Evolutionary conservation across 2,888 invertebrate genomes (phyloP).

Genomic region (Geotrupes spiniger): DNA sequence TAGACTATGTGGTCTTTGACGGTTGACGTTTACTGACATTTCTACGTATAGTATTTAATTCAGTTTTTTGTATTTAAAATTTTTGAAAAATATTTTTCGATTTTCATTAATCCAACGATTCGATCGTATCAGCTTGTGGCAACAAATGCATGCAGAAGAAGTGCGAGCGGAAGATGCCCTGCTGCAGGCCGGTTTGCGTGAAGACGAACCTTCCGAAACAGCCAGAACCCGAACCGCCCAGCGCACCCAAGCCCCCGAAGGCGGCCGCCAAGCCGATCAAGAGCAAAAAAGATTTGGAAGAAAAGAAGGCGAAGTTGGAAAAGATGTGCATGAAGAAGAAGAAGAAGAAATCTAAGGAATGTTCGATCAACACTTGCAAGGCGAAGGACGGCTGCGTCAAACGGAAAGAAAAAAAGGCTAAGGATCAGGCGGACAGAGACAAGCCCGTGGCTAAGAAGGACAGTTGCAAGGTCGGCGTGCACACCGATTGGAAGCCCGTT

Average conservation of each 20-base stretch:
- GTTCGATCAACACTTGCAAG: not conserved
- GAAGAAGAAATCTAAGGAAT: not conserved
- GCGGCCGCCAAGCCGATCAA: not conserved
- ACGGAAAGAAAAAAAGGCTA: conserved; percentile 10
- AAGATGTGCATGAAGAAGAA: conserved; percentile 8
- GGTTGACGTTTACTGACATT: too few species aligned
- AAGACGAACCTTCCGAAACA: not conserved
- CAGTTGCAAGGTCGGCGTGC: not conserved
- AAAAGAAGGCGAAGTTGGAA: not conserved
- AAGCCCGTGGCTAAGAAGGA: not conserved
- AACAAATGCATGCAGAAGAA: not conserved
- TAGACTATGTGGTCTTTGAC: too few species aligned
- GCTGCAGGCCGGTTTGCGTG: not conserved
- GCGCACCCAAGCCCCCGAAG: not conserved
- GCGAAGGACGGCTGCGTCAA: conserved; percentile 8
- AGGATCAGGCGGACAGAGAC: conserved; percentile 5
- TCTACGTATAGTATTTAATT: too few species aligned
- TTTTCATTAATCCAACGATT: too few species aligned
- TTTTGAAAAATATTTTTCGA: too few species aligned
- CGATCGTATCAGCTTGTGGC: too few species aligned
- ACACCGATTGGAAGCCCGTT: conserved; percentile 17
- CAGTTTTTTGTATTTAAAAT: too few species aligned
- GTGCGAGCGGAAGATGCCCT: conserved; percentile 2
- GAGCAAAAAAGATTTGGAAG: conserved; percentile 5
- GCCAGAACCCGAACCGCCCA: not conserved